Evolutionary conservation across 35 echinoderm and acorn worm genomes (phyloP), one percentile per base, ranked within the genome.

Genomic region (Heliocidaris tuberculata): DNA sequence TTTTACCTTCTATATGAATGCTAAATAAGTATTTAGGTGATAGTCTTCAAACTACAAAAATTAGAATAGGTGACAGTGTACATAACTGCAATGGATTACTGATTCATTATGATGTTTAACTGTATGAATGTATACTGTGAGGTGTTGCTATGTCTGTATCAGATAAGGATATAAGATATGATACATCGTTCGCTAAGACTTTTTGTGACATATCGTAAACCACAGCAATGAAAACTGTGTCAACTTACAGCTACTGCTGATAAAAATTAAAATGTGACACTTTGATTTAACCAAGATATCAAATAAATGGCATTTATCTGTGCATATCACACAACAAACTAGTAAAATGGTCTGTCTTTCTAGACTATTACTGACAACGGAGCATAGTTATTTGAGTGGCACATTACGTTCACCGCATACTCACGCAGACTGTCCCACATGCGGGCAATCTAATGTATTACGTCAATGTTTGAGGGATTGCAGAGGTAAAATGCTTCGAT

Each of bases 401-500:
- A 78, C 65, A 78, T 78, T 78, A 78, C 65, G 65, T n/a, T 24
- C 65, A 78, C 65, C 19, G 65, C 65, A 78, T 78, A 78, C 65
- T 27, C 65, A 27, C 65, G 27, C 65, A 78, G 65, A 7, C 65
- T 78, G 21, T 78, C 65, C 65, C 65, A 78, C 65, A 4, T 21
- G 65, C 65, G 17, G 65, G 65, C 65, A 78, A 78, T 78, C 65
- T 78, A 78, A 78, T 78, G 65, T 78, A 78, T 78, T 78, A 78
- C 65, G 65, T 78, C 65, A 78, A 78, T 78, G 65, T 78, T 71
- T 78, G 65, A 78, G 65, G 65, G 65, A n/a, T 29, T 6, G 15
- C 17, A 21, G 21, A 78, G 65, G 27, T 27, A 78, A 6, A 78
- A 78, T 78, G 65, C 65, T 78, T 78, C 65, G 65, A 78, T n/a